Conservation (phyloP, 2,113 vertebrate species). For the Sinosuthora webbiana region DNA sequence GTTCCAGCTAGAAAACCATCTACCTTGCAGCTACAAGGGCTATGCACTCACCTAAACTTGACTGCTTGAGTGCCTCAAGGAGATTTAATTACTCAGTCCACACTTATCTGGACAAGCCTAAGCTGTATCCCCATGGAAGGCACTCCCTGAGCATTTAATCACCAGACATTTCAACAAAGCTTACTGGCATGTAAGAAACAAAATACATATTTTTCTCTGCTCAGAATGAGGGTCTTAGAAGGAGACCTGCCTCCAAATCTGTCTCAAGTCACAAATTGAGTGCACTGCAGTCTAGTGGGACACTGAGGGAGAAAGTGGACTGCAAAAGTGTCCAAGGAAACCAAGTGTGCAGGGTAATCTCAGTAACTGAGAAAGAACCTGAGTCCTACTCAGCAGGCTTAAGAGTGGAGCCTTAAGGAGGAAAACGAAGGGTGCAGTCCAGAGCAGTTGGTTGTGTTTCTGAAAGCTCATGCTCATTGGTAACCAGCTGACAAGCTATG, state of each 20-base stretch:
- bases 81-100: not conserved
- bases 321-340: not conserved
- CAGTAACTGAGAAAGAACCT: not conserved
- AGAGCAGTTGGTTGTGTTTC: not conserved
- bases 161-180: not conserved
- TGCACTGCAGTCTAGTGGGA: not conserved
- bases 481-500: not conserved
- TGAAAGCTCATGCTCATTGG: not conserved
- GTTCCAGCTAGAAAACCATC: not conserved
- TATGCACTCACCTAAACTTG: not conserved
- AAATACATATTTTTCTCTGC: not conserved
- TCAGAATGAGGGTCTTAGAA: not conserved
- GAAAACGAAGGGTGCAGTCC: not conserved
- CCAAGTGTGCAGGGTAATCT: not conserved
- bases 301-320: not conserved
- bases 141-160: not conserved
- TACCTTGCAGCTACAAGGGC: not conserved
- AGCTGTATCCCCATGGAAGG: not conserved
- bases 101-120: not conserved
- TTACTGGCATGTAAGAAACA: not conserved
- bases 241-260: not conserved
- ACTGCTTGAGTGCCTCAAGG: not conserved
- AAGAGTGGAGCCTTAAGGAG: rapidly evolving
- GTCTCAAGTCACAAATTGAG: not conserved
- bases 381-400: not conserved